Evolutionary conservation across 1,140 invertebrate species (phyloP).

Genomic region (Lucilia cuprina): DNA sequence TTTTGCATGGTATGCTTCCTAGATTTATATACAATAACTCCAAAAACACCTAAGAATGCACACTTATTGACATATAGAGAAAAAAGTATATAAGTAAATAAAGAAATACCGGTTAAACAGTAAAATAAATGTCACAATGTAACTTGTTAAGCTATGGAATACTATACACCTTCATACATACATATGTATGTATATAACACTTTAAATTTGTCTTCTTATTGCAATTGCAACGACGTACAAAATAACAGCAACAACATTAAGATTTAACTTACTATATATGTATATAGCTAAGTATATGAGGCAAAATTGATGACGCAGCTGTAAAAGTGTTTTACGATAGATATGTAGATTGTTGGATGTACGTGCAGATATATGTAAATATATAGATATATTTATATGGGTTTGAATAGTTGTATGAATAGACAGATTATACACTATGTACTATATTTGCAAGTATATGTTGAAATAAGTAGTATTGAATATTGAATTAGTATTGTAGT

Average conservation of each 20-base stretch:
- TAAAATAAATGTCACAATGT: background rate
- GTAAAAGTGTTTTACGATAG: background rate
- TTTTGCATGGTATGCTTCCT: background rate
- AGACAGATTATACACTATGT: background rate
- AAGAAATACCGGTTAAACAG: background rate
- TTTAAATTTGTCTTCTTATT: too few species aligned
- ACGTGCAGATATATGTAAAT: background rate
- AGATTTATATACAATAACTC: background rate
- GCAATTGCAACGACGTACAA: background rate
- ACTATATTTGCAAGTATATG: too few species aligned
- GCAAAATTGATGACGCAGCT: background rate
- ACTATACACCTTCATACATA: background rate
- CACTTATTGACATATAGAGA: background rate
- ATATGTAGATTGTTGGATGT: background rate
- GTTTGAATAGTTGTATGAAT: background rate
- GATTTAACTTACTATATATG: background rate
- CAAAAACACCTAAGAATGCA: background rate
- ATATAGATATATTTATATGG: background rate
- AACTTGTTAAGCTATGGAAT: background rate
- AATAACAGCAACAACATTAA: background rate
- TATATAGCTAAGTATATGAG: background rate
- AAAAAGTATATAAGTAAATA: background rate
- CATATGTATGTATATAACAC: background rate
- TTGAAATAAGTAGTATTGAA: too few species aligned
- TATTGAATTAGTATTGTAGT: too few species aligned